A percentile compares a stretch with the other conserved stretches of the same genome.
phyloP scores from a whole-genome alignment of 53 echinoderm and acorn worm genomes.

The Paelopatides confundens region DNA sequence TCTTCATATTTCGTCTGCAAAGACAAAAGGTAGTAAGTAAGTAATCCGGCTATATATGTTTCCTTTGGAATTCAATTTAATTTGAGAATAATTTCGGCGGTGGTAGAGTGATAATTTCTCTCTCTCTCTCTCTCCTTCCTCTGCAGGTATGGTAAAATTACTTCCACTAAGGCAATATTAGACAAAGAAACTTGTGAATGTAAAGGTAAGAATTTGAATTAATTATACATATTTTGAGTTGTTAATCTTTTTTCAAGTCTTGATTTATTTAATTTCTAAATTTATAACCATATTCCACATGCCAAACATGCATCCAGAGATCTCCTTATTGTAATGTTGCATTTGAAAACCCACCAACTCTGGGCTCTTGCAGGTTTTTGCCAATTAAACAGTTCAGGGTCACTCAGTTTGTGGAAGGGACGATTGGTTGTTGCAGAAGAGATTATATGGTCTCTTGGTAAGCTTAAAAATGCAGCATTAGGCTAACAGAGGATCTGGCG shows the following conservation, averaged over 20 bases:
- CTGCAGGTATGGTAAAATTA: slow-evolving; percentile 97
- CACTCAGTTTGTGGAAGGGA: too few relatives aligned
- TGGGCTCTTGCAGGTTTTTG: too few relatives aligned
- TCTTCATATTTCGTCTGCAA: not conserved
- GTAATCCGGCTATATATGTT: not conserved
- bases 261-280: not conserved
- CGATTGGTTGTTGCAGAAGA: too few relatives aligned
- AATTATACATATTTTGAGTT: not conserved
- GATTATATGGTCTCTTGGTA: too few relatives aligned
- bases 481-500: too few relatives aligned
- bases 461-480: too few relatives aligned
- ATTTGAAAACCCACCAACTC: too few relatives aligned
- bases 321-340: too few relatives aligned
- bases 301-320: too few relatives aligned
- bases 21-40: slow-evolving; percentile 8
- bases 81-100: not conserved
- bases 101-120: not conserved
- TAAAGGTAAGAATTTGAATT: slow-evolving; percentile 81
- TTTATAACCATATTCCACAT: not conserved
- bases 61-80: not conserved
- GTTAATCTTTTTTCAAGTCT: not conserved
- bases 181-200: slow-evolving; percentile 97
- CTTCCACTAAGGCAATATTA: slow-evolving; percentile 99
- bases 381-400: too few relatives aligned
- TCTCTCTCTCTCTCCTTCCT: slow-evolving; percentile 2